A percentile compares a stretch with the other conserved stretches of the same genome.
Evolutionary conservation across 2,113 vertebrate species (phyloP).

Genomic region (Chelonoidis abingdonii): DNA sequence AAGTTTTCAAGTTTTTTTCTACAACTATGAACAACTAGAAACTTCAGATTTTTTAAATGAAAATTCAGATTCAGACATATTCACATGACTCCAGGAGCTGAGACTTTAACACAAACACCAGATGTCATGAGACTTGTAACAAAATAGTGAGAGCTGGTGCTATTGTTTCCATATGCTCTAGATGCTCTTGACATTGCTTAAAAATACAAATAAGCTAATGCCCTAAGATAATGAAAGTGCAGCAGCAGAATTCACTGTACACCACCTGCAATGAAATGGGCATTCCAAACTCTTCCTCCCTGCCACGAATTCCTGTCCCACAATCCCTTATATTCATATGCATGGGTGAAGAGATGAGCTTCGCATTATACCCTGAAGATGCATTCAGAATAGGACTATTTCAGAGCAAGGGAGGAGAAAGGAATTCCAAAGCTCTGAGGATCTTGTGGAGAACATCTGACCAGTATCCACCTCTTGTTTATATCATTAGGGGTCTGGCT

Average conservation of each 20-base stretch:
- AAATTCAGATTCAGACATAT: background rate
- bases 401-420: background rate
- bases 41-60: background rate
- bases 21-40: background rate
- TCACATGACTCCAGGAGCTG: background rate
- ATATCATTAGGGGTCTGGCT: background rate
- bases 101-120: background rate
- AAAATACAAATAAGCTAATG: background rate
- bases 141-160: background rate
- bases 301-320: background rate
- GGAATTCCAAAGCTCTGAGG: no score
- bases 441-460: background rate
- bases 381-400: background rate
- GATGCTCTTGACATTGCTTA: background rate
- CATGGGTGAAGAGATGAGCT: background rate
- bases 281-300: background rate
- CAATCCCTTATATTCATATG: background rate
- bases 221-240: background rate
- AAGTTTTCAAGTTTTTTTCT: background rate
- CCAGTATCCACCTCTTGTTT: background rate
- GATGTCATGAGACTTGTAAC: background rate
- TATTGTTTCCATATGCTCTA: background rate
- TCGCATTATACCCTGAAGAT: background rate
- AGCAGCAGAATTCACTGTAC: background rate
- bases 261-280: background rate